Evolutionary conservation across 2,888 invertebrate genomes (phyloP).

Genomic region (Nomada fucata): DNA sequence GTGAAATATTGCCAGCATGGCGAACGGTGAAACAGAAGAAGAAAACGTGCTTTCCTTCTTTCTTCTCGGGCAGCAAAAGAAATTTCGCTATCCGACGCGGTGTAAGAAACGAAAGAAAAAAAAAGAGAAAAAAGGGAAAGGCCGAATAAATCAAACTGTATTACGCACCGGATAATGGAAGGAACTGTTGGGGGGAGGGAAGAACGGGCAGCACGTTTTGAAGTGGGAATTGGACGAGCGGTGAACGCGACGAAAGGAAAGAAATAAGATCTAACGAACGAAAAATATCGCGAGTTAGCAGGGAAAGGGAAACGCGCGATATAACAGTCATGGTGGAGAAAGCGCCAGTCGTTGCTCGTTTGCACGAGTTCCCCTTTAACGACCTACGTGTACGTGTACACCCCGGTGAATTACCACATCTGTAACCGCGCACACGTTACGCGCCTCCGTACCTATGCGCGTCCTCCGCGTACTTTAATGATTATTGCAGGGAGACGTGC

Average conservation of each 20-base stretch:
- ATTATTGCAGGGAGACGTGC: constrained; percentile 55
- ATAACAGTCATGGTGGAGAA: constrained; percentile 36
- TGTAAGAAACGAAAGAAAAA: constrained; percentile 50
- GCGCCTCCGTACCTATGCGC: constrained; percentile 28
- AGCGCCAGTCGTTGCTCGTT: constrained; percentile 54
- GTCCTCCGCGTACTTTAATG: constrained; percentile 38
- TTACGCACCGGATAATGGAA: constrained; percentile 64
- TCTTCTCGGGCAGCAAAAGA: constrained; percentile 31
- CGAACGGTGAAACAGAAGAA: constrained; percentile 53
- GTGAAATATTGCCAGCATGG: constrained; percentile 79
- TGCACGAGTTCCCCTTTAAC: constrained; percentile 71
- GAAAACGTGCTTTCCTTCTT: constrained; percentile 7
- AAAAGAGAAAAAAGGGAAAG: constrained; percentile 40
- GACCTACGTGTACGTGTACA: constrained; percentile 55
- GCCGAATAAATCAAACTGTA: constrained; percentile 76
- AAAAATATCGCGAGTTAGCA: constrained; percentile 6
- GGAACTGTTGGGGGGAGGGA: not conserved
- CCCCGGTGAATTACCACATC: constrained; percentile 68
- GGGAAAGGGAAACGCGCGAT: constrained; percentile 16
- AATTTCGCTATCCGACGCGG: constrained; percentile 70
- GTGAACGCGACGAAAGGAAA: constrained; percentile 27
- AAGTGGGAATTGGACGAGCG: constrained; percentile 9
- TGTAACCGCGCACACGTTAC: constrained; percentile 56
- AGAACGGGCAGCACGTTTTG: not conserved
- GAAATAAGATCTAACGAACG: constrained; percentile 11